These are phyloP conservation scores for Cinclus mexicanus DNA, from an alignment of 2,113 vertebrate species.

Conservation along the genomic window DNA sequence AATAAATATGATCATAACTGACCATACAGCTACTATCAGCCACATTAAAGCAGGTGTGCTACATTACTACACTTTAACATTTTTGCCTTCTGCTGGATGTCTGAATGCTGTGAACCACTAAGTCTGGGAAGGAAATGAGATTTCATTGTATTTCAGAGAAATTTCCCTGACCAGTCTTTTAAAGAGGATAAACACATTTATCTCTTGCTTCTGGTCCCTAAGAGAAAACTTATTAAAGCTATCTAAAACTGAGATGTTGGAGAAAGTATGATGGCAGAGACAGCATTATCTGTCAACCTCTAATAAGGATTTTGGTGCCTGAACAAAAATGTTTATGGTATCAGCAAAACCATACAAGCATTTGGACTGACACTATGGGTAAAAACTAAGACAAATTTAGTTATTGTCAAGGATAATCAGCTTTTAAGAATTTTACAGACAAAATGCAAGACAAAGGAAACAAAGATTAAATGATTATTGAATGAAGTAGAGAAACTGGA, in stretches of 20 bases:
- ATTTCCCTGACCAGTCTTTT: background rate
- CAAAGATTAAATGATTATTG: background rate
- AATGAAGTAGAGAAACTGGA: background rate
- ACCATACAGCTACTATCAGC: background rate
- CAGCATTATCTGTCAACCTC: background rate
- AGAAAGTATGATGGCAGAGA: background rate
- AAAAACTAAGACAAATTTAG: conserved; percentile 2
- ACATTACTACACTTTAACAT: background rate
- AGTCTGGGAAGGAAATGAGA: background rate
- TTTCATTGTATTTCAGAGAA: background rate
- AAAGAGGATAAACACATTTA: background rate
- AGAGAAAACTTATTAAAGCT: background rate
- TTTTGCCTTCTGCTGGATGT: background rate
- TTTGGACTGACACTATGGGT: background rate
- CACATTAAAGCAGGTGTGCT: background rate
- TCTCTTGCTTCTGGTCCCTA: background rate
- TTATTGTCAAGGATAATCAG: background rate
- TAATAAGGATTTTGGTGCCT: background rate
- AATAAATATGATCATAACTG: background rate
- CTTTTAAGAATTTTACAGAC: background rate
- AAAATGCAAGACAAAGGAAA: conserved; percentile 13
- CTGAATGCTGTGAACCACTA: background rate
- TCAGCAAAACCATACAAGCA: background rate
- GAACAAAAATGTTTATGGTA: background rate
- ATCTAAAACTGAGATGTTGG: background rate